These are phyloP conservation scores for Pseudomugil gertrudae DNA, from an alignment of 2,797 vertebrate genomes.

Conservation along the genomic window DNA sequence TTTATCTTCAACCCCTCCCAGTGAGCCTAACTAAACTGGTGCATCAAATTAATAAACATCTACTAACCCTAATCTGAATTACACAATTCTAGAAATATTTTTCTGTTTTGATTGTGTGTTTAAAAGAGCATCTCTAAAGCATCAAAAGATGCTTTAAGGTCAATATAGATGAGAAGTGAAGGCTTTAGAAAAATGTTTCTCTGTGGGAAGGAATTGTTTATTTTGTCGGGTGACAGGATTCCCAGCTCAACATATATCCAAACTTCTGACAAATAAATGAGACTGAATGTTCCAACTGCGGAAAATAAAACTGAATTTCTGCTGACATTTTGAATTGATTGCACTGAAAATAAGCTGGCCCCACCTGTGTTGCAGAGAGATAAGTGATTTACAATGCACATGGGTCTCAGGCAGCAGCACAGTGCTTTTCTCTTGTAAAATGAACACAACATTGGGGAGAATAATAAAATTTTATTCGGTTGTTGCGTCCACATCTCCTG, in stretches of 20 bases:
- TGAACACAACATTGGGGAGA: conserved; percentile 43
- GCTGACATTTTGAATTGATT: conserved; percentile 63
- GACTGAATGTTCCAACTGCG: conserved; percentile 50
- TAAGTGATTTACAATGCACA: conserved; percentile 58
- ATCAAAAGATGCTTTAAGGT: conserved; percentile 6
- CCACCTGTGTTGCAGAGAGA: conserved; percentile 58
- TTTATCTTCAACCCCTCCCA: too few relatives aligned
- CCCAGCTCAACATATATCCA: conserved; percentile 41
- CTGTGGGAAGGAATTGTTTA: conserved; percentile 15
- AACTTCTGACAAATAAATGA: conserved; percentile 65
- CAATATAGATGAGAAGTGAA: not conserved
- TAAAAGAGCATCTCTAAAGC: not conserved
- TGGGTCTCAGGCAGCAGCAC: conserved; percentile 39
- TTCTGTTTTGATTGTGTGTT: not conserved
- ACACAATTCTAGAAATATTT: not conserved
- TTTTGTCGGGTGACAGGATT: conserved; percentile 30
- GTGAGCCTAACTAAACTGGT: too few relatives aligned
- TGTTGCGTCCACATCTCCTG: conserved; percentile 54
- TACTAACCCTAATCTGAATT: too few relatives aligned
- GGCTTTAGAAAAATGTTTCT: conserved; percentile 22
- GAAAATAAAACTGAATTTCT: conserved; percentile 61
- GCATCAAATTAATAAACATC: too few relatives aligned
- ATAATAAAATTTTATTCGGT: conserved; percentile 42
- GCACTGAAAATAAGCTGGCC: conserved; percentile 47
- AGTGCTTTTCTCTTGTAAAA: conserved; percentile 42